Evolutionary conservation across 2,113 vertebrate genomes (phyloP).

Genomic region (Azemiops feae): DNA sequence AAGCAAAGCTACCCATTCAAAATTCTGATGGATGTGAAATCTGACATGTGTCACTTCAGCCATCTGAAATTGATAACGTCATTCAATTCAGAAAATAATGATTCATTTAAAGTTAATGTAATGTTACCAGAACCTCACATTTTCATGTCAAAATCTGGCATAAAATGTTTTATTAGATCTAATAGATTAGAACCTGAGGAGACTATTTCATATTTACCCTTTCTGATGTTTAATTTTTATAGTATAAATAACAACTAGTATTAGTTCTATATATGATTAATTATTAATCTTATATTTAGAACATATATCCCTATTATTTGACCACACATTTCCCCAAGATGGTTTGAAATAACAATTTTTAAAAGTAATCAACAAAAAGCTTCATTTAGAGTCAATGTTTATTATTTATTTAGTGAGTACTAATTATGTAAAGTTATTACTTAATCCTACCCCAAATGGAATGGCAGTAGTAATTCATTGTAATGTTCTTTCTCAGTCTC

Average conservation of each 20-base stretch:
- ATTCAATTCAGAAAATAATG: not conserved
- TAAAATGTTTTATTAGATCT: not conserved
- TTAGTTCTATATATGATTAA: not conserved
- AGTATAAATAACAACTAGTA: not conserved
- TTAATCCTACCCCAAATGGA: not conserved
- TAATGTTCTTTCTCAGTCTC: not conserved
- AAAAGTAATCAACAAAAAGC: not conserved
- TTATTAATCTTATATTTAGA: not conserved
- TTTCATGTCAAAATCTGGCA: not conserved
- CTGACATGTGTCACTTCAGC: not conserved
- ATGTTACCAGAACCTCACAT: conserved; percentile 1
- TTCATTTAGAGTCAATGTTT: not conserved
- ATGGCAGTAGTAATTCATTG: not conserved
- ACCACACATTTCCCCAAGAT: not conserved
- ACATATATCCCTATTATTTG: not conserved
- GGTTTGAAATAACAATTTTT: not conserved
- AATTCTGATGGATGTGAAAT: not conserved
- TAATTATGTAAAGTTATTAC: not conserved
- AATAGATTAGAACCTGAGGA: not conserved
- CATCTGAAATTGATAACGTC: not conserved
- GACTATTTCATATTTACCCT: not conserved
- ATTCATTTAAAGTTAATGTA: not conserved
- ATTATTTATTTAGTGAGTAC: not conserved
- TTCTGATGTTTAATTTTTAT: not conserved
- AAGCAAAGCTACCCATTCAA: not conserved